Base-by-base conservation (phyloP, 2,113 vertebrate genomes). In the Crotalus tigris region DNA sequence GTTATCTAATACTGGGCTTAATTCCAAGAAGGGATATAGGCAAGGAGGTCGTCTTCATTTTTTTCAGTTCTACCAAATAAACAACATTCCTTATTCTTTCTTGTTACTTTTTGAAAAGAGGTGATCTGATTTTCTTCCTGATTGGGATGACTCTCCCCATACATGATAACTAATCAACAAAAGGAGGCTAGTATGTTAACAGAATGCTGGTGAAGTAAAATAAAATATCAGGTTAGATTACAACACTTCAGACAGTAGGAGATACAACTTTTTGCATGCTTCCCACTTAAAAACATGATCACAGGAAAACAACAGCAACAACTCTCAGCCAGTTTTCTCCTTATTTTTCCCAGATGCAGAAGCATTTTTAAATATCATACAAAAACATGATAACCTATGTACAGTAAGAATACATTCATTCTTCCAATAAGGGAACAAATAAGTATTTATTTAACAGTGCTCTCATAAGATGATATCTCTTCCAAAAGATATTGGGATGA, bases 11-110 rank as follows among this genome's bases (percentile, higher is more conserved):
- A 95, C 91, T 4, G 0, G 54, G 94, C 91, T 96, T 92, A 93
- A 95, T 96, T 97, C 96, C 95, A 97, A 93, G 95, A 95, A 95
- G 93, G 94, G 94, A 96, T 97, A 95, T 97, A 97, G 88, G 69
- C 92, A 96, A 94, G 89, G 95, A 85, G 81, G 89, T 95, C 94
- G 93, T 96, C 94, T 95, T 96, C 96, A 96, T 95, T 97, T 95
- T 95, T 96, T 95, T 88, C 95, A 96, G 92, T 93, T 97, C 96
- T 91, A 93, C 91, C 95, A 97, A 96, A 96, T 96, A 96, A 97
- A 96, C 94, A 96, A 90, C 97, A 96, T 97, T 97, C 95, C 94
- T 97, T 91, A 94, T 95, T 93, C 85, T 85, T 94, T 95, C 93
- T 96, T 97, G 94, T 95, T 96, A 95, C 94, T 96, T 90, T 94